Conservation (phyloP, 2,888 invertebrate genomes). For the Tridacna crocea region DNA sequence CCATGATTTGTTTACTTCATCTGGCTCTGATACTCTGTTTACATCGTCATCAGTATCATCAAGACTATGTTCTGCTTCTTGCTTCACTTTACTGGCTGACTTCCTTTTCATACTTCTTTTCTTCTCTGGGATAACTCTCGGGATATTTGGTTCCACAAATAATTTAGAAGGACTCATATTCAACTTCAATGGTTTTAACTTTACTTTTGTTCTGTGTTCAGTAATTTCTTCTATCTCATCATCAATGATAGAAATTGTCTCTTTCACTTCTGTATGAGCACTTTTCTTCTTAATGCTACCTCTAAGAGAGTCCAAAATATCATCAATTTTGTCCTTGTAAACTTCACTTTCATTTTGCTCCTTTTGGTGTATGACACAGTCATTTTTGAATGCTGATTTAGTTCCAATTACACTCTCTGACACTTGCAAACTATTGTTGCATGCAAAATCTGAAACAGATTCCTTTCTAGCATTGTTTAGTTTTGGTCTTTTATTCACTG, state of each 20-base stretch:
- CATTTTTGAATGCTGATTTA: no score
- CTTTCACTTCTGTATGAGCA: neutral
- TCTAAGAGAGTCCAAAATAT: conserved; percentile 17
- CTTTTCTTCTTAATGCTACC: neutral
- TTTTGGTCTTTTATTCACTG: no score
- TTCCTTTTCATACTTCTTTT: neutral
- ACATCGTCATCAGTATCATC: neutral
- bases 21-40: neutral
- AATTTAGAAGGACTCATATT: conserved; percentile 34
- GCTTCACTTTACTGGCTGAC: neutral
- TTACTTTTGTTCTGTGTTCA: conserved; percentile 5
- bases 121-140: neutral
- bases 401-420: no score
- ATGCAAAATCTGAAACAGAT: no score
- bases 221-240: neutral
- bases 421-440: no score
- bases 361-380: no score
- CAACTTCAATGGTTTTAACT: conserved; percentile 19
- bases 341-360: neutral
- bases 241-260: neutral
- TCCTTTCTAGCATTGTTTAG: no score
- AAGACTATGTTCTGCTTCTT: neutral
- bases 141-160: conserved; percentile 22
- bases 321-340: conserved; percentile 13
- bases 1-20: no score